These are phyloP conservation scores for Corythornis leucogaster DNA, from an alignment of 2,797 vertebrate genomes.

Conservation along the genomic window DNA sequence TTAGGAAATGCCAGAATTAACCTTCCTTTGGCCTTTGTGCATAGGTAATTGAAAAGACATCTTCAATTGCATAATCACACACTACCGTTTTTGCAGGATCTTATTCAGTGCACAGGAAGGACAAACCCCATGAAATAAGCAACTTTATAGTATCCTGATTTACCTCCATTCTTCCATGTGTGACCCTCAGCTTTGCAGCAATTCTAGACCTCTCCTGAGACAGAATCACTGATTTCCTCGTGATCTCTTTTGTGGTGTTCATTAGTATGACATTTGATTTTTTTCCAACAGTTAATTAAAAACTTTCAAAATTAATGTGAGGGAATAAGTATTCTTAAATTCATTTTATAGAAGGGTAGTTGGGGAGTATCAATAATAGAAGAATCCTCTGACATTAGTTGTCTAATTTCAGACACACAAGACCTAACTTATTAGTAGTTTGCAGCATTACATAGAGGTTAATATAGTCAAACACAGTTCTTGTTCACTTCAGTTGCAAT, in stretches of 20 bases:
- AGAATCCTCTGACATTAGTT: background rate
- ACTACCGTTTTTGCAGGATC: constrained; percentile 31
- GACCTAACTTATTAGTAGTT: background rate
- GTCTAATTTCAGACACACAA: background rate
- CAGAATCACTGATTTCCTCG: background rate
- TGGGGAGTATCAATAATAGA: background rate
- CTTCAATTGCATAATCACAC: constrained; percentile 45
- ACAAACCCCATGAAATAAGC: constrained; percentile 36
- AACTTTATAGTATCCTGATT: constrained; percentile 28
- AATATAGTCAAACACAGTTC: background rate
- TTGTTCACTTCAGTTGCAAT: background rate
- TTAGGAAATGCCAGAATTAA: constrained; percentile 64
- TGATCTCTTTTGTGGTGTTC: background rate
- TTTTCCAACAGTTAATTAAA: background rate
- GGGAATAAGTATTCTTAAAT: background rate
- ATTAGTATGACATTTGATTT: background rate
- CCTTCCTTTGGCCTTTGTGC: constrained; percentile 46
- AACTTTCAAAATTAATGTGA: background rate
- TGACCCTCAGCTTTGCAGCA: background rate
- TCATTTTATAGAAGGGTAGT: background rate
- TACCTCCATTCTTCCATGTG: background rate
- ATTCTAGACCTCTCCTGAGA: background rate
- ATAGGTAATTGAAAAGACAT: constrained; percentile 30
- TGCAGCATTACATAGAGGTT: background rate
- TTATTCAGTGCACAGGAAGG: constrained; percentile 54